phyloP scores from a whole-genome alignment of 30 jellyfish, hydroid and myxozoan genomes.

The Morbakka virulenta region DNA sequence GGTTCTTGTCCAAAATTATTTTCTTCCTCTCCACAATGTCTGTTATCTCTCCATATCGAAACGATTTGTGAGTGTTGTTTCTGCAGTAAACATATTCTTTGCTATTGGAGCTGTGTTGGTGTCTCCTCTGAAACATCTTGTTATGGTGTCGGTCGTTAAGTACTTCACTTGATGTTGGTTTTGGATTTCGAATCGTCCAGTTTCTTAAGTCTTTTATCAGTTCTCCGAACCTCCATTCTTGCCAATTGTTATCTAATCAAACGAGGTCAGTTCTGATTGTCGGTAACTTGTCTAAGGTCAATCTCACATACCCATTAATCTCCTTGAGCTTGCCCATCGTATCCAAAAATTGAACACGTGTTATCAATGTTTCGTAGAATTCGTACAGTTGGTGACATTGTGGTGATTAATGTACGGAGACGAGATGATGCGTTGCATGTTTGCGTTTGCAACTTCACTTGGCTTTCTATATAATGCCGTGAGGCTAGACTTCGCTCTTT shows the following conservation, averaged over 20 bases:
- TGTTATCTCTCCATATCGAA: conserved; percentile 24
- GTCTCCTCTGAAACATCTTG: conserved; percentile 18
- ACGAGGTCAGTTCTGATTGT: conserved; percentile 46
- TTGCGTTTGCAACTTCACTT: conserved; percentile 50
- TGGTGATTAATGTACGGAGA: conserved; percentile 31
- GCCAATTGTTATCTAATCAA: conserved; percentile 45
- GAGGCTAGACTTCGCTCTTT: conserved; percentile 40
- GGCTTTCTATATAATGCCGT: conserved; percentile 35
- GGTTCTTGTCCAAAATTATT: conserved; percentile 3
- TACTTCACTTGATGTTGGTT: neutral
- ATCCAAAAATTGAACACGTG: conserved; percentile 59
- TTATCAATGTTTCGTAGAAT: conserved; percentile 42
- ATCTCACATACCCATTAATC: conserved; percentile 41
- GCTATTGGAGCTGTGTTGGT: conserved; percentile 2
- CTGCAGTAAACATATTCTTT: conserved; percentile 31
- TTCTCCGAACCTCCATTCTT: conserved; percentile 48
- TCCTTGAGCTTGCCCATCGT: conserved; percentile 46
- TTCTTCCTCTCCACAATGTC: conserved; percentile 22
- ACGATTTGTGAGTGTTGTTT: conserved; percentile 19
- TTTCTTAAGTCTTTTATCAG: conserved; percentile 24
- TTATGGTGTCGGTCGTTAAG: conserved; percentile 7
- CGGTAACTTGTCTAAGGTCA: conserved; percentile 51
- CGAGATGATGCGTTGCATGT: conserved; percentile 42
- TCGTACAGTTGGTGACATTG: conserved; percentile 35
- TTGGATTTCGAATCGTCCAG: conserved; percentile 47